Evolutionary conservation across 1,140 invertebrate genomes (phyloP).

Genomic region (Anoplophora glabripennis): DNA sequence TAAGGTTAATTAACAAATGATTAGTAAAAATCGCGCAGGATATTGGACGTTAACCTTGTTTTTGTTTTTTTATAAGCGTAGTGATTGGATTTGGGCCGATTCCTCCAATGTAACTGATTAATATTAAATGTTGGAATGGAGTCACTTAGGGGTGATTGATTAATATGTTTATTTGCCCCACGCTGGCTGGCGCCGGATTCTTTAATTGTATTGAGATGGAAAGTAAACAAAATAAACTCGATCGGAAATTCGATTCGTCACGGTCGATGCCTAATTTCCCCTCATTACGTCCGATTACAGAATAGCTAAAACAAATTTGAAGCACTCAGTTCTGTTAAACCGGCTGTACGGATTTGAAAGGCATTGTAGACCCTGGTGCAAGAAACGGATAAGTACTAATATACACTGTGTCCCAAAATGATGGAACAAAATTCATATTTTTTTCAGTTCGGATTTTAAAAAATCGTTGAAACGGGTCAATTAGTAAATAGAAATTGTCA

Average conservation of each 20-base stretch:
- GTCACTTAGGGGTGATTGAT: not conserved
- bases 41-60: conserved; percentile 18
- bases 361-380: too few relatives aligned
- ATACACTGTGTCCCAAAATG: too few relatives aligned
- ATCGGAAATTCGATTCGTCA: not conserved
- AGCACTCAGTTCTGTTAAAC: too few relatives aligned
- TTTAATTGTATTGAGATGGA: conserved; percentile 1
- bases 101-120: conserved; percentile 7
- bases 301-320: too few relatives aligned
- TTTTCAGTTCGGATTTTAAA: too few relatives aligned
- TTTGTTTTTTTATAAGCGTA: conserved; percentile 6
- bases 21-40: conserved; percentile 28
- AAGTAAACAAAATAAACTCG: not conserved
- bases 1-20: conserved; percentile 29
- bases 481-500: too few relatives aligned
- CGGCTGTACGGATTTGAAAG: too few relatives aligned
- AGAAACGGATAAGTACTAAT: too few relatives aligned
- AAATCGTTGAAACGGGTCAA: too few relatives aligned
- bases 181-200: not conserved
- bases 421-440: too few relatives aligned
- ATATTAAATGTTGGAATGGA: not conserved
- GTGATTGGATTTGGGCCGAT: conserved; percentile 5
- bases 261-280: too few relatives aligned
- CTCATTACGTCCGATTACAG: not conserved
- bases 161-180: conserved; percentile 1